These are phyloP conservation scores for Carposina sasakii DNA, from an alignment of 1,140 invertebrate genomes.

Conservation along the genomic window DNA sequence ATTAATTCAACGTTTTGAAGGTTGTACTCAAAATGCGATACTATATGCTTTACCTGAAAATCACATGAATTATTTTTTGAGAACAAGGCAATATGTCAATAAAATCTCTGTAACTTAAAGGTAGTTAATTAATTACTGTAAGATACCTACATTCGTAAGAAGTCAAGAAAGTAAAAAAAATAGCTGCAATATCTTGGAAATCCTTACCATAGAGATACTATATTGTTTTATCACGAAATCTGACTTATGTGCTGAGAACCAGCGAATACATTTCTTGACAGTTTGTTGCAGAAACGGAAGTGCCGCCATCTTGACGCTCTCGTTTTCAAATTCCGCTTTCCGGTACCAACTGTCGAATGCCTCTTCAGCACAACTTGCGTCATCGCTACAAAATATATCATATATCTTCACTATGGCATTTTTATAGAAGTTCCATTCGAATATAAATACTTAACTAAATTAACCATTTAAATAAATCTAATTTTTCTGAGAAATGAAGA, in stretches of 20 bases:
- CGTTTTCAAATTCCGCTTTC: conserved; percentile 42
- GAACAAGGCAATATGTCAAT: no score
- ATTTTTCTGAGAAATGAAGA: no score
- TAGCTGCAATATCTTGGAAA: neutral
- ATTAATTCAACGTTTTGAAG: conserved; percentile 23
- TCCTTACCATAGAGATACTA: conserved; percentile 23
- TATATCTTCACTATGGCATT: no score
- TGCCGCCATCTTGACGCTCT: conserved; percentile 31
- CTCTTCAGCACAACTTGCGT: conserved; percentile 38
- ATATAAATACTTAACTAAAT: no score
- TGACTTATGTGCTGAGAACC: conserved; percentile 37
- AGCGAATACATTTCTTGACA: conserved; percentile 37
- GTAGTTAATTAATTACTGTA: no score
- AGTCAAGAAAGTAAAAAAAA: conserved; percentile 12
- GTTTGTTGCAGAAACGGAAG: conserved; percentile 34
- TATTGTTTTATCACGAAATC: conserved; percentile 37
- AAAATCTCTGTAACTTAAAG: no score
- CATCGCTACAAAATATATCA: conserved; percentile 35
- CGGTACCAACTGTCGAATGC: conserved; percentile 42
- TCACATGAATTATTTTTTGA: no score
- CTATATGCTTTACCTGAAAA: conserved; percentile 57
- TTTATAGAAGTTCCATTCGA: no score
- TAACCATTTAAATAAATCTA: no score
- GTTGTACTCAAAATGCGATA: conserved; percentile 55
- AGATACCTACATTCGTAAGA: no score